Evolutionary conservation across 2,797 vertebrate species (phyloP), one percentile per base, ranked within the genome.

Genomic region (Pterois miles): DNA sequence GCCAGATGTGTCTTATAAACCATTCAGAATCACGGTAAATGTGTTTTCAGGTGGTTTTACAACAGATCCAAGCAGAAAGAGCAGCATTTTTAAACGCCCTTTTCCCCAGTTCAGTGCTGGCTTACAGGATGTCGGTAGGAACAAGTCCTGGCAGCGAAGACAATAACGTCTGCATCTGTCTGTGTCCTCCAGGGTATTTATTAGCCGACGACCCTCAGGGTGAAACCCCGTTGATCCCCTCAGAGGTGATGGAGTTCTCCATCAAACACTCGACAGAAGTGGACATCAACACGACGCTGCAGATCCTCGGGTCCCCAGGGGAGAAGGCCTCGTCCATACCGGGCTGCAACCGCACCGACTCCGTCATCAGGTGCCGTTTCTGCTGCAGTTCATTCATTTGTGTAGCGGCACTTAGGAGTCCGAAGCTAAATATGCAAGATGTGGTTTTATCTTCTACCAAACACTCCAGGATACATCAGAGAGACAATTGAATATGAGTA

Each of bases 181-280:
- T 22, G 2, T 46, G 46, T 85, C 86, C 43, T 76, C 1, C 76
- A 93, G 93, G 95, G 76, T 94, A 95, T 95, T 95, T 99, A 92
- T 96, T 99, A 91, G 97, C 98, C 93, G 98, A 99, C 92, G 98
- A 99, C 94, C 96, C 97, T 95, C 98, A 99, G 96, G 98, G 98
- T 73, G 98, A 99, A 94, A 99, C 98, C 71, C 98, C 98, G 4
- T 82, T 99, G 93, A 99, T 99, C 95, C 98, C 98, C 92, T 95
- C 97, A 29, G 98, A 99, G 95, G 96, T 99, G 92, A 99, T 99
- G 98, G 98, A 98, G 94, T 98, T 97, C 91, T 99, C 98, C 90
- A 99, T 99, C 92, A 98, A 98, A 91, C 97, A 98, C 94, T 97
- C 98, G 64, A 94, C 97, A 74, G 98, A 99, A 88, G 98, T 99